Evolutionary conservation across 2,888 invertebrate species (phyloP), one percentile per base, ranked within the genome.

Genomic region (Mechanitis mazaeus): DNA sequence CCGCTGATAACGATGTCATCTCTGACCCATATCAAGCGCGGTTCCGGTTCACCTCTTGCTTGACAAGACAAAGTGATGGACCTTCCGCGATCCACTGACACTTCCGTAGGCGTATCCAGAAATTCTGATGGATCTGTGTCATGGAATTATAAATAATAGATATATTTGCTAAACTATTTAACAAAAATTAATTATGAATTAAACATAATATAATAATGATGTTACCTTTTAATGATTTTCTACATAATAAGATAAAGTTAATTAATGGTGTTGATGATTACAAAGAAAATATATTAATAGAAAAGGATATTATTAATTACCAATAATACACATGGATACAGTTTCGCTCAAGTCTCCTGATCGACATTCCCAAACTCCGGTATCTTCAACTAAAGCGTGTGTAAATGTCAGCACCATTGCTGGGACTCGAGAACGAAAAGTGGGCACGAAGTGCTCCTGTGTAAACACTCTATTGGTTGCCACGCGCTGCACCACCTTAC

Each of bases 21-120:
- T 66, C 83, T 78, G 35, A 65, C 66, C 88, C 88, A 88, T 3
- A 73, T 53, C 2, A 88, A 68, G 31, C 73, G 74, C 0, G 88
- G 87, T 59, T 87, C 87, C 0, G 88, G 87, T 7, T 83, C 74
- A 2, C 88, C 88, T 59, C 75, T 76, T 0, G 81, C 83, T 67
- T 84, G 81, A 61, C 88, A 89, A 0, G 79, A 72, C 31, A 89
- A 66, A 0, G 87, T 85, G 38, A 84, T 83, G 0, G 87, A 79
- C 0, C 87, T 78, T 0, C 86, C 85, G 33, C 74, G 62, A 28
- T 83, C 80, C 2, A 78, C 75, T 0, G 71, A 72, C n/a, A 84
- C 74, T 63, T 81, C 82, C 6, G 72, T 64, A 7, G 75, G 72
- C 1, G 81, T 81, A n/a, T 82, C 76, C 3, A 77, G 72, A 47